These are phyloP conservation scores for Sinelater perroti DNA, from an alignment of 2,888 invertebrate genomes.

Conservation along the genomic window DNA sequence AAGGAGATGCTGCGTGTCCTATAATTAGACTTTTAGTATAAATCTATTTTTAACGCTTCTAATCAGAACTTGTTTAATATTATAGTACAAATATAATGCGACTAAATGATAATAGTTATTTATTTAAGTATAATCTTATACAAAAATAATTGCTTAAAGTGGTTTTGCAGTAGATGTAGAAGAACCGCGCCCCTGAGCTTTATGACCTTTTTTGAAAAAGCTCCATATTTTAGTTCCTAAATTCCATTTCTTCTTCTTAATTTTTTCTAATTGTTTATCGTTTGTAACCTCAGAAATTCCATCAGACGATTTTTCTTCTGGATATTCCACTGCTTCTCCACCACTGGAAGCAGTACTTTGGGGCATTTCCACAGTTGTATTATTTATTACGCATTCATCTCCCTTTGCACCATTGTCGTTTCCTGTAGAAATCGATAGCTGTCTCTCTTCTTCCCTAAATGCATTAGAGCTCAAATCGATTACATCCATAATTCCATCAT, in stretches of 20 bases:
- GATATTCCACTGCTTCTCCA: not conserved
- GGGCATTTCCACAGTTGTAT: constrained; percentile 63
- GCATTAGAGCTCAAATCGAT: constrained; percentile 29
- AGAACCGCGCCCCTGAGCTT: not conserved
- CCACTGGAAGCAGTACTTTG: not conserved
- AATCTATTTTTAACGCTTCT: too few species aligned
- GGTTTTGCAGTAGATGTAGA: not conserved
- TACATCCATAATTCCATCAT: constrained; percentile 30
- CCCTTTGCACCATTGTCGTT: constrained; percentile 24
- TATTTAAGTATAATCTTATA: too few species aligned
- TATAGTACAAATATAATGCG: too few species aligned
- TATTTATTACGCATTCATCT: constrained; percentile 19
- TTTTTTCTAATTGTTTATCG: constrained; percentile 65
- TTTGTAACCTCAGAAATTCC: constrained; percentile 60
- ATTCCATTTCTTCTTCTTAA: constrained; percentile 62
- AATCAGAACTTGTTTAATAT: too few species aligned
- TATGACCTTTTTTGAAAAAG: constrained; percentile 59
- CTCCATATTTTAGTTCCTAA: constrained; percentile 60
- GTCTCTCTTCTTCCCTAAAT: constrained; percentile 28
- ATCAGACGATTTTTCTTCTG: not conserved
- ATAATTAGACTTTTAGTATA: too few species aligned
- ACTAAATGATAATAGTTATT: too few species aligned
- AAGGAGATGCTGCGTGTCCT: too few species aligned
- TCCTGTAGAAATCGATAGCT: constrained; percentile 2
- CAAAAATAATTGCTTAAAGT: too few species aligned